Evolutionary conservation across 2,888 invertebrate genomes (phyloP), one percentile per base, ranked within the genome.

Genomic region (Patella ulyssiponensis): DNA sequence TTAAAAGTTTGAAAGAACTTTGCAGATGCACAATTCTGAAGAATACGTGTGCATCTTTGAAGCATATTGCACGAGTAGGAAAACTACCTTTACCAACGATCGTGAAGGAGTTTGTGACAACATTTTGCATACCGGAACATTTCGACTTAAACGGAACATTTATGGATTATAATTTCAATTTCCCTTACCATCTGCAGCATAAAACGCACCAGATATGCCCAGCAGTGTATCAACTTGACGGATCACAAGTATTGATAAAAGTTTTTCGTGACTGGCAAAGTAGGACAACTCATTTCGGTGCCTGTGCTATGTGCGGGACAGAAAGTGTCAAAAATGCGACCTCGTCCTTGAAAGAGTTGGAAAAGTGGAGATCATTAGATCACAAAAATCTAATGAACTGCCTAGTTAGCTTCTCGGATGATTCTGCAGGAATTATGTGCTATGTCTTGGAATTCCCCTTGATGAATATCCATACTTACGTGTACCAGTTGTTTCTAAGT

Each of bases 391-490:
- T 90, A 12, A 86, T 88, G 86, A 84, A 84, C 69, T 86, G 88
- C 76, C 85, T 84, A 71, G 81, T 88, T 17, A 80, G 82, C 33
- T 86, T 88, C 74, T 44, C 77, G 23, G 87, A 89, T 71, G 80
- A 80, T n/a, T 73, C 75, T 9, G 81, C 83, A 15, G 82, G 86
- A 53, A 84, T 86, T 69, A 75, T 85, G 44, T 89, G 87, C 76
- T 86, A 87, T 76, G 85, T 89, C 27, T 84, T 89, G 73, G 88
- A 88, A 75, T 86, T 87, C 74, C 89, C 89, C 15, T 80, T 86
- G 12, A 86, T 87, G 23, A 87, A 86, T 27, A 79, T 90, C 27
- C 87, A 87, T 74, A 87, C 88, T 76, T 80, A 87, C 75, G 84
- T 85, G 58, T 84, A 86, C 71, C 79, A 85, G 70, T 83, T 88